A percentile compares a stretch with the other conserved stretches of the same genome.
These are phyloP conservation scores for Neotoxoptera formosana DNA, from an alignment of 1,140 invertebrate species.

Conservation along the genomic window DNA sequence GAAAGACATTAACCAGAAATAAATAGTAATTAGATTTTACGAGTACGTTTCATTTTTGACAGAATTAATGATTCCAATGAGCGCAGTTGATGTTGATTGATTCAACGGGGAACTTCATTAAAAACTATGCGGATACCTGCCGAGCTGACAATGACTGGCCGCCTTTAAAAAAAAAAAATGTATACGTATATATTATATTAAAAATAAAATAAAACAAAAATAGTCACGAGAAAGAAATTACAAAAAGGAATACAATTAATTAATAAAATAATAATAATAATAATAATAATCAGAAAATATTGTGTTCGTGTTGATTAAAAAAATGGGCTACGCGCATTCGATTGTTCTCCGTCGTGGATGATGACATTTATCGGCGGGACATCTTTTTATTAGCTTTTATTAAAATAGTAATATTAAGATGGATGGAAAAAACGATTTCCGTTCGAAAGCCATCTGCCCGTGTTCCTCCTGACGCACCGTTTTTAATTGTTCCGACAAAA, in stretches of 20 bases:
- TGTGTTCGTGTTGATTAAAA: conserved; percentile 48
- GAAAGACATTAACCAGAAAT: conserved; percentile 48
- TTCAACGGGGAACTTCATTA: conserved; percentile 54
- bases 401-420: conserved; percentile 50
- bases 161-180: not conserved
- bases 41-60: conserved; percentile 52
- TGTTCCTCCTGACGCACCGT: conserved; percentile 46
- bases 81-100: conserved; percentile 54
- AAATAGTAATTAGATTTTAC: conserved; percentile 57
- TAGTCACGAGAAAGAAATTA: conserved; percentile 40
- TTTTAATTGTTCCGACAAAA: conserved; percentile 55
- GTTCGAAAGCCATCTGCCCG: conserved; percentile 55
- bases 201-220: conserved; percentile 46
- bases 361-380: conserved; percentile 47
- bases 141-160: conserved; percentile 52
- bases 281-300: conserved; percentile 46
- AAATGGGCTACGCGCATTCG: conserved; percentile 41
- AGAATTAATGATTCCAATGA: conserved; percentile 55
- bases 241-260: conserved; percentile 49
- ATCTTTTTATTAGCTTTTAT: conserved; percentile 57
- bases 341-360: conserved; percentile 49
- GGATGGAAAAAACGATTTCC: conserved; percentile 31
- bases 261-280: conserved; percentile 42
- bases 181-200: not conserved
- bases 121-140: conserved; percentile 52